Base-by-base conservation (phyloP, 2,888 invertebrate species). In the Azorinus chamasolen region DNA sequence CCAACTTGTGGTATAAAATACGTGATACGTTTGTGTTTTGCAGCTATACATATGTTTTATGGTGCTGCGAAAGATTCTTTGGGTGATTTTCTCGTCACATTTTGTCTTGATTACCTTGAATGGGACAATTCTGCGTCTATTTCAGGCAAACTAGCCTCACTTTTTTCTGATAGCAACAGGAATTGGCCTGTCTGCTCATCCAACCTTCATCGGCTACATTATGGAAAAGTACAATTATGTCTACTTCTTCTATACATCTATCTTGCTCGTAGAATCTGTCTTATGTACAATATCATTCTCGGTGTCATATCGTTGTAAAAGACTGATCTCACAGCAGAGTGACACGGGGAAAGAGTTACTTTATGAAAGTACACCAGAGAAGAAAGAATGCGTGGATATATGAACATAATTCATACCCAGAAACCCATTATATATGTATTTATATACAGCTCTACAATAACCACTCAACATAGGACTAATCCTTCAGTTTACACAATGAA, bases 141-240 rank as follows among this genome's bases (percentile, higher is more conserved):
- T 8, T 64, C 78, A 2, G 78, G 78, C 16, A 58, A 63, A 22
- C 50, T 78, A 18, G 59, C 78, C 4, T 59, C 78, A 8, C 45
- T 78, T n/a, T 22, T 65, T 78, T 8, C 51, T 78, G 64, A 59
- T 78, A 16, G 53, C 72, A 1, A 65, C 69, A 3, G 78, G 78
- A 0, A n/a, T 48, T 12, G 78, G 78, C 2, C 54, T 78, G 16
- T 72, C 72, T 6, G 55, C 37, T 0, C 72, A 78, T 50, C 78
- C 78, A 1, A 69, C 50, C 16, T 68, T 78, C 20, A 68, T 78
- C 8, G 78, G 78, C 6, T 57, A 72, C 41, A 59, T 78, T 20
- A 78, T 78, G 78, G 73, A 78, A 22, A 20, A 59, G 18, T 69
- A 64, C 46, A 55, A 65, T 0, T 73, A 64, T 32, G 46, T 69